A percentile compares a stretch with the other conserved stretches of the same genome.
phyloP scores from a whole-genome alignment of 1,140 invertebrate genomes.

The Drosophila santomea region DNA sequence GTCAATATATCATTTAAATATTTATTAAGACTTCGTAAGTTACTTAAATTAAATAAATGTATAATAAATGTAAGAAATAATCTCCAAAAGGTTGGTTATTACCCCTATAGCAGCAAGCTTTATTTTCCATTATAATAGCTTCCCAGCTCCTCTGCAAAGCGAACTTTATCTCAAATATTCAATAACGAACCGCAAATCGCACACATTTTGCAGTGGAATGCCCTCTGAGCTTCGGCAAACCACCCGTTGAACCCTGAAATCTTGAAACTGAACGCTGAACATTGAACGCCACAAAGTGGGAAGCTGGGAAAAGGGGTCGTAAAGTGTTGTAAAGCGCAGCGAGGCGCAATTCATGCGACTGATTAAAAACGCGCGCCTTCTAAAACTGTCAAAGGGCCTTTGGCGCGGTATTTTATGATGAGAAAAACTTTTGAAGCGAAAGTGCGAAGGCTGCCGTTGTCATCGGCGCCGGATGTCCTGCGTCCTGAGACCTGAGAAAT shows the following conservation, averaged over 20 bases:
- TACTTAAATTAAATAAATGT: too few relatives aligned
- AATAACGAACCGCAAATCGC: constrained; percentile 42
- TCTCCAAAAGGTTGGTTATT: too few relatives aligned
- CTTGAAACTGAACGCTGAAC: constrained; percentile 13
- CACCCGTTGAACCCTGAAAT: not conserved
- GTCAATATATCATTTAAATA: too few relatives aligned
- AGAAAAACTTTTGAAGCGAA: constrained; percentile 74
- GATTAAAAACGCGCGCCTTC: constrained; percentile 71
- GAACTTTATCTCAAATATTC: constrained; percentile 36
- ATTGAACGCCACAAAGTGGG: constrained; percentile 46
- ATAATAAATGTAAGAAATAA: too few relatives aligned
- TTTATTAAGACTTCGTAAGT: too few relatives aligned
- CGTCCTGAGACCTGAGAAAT: constrained; percentile 44
- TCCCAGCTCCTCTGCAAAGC: not conserved
- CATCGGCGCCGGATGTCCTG: constrained; percentile 14
- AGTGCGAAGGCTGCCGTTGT: constrained; percentile 53
- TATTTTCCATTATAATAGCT: not conserved
- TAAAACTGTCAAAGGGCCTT: constrained; percentile 73
- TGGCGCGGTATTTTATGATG: constrained; percentile 67
- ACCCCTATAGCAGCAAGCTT: too few relatives aligned
- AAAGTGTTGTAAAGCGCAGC: constrained; percentile 63
- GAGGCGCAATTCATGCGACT: constrained; percentile 70
- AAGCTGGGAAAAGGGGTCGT: constrained; percentile 12
- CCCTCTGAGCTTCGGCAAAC: not conserved
- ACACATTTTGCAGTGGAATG: constrained; percentile 11